Conservation (phyloP, 2,797 vertebrate genomes). For the Gephyroberyx darwinii region DNA sequence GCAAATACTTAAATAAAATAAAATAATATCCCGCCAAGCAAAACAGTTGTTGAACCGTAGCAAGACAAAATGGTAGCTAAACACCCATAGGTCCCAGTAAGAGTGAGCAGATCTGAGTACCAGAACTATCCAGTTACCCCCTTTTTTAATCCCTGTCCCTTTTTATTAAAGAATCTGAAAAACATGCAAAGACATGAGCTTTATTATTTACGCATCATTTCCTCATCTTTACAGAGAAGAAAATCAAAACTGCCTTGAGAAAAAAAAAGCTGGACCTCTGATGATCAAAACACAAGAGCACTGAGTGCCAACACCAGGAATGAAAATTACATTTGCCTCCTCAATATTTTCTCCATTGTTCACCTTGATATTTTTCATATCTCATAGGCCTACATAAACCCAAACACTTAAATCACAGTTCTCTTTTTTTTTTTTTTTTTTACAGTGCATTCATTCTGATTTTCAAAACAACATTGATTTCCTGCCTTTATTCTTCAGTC, state of each 20-base stretch:
- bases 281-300: background rate
- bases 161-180: too few relatives aligned
- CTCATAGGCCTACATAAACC: background rate
- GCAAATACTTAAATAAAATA: background rate
- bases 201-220: background rate
- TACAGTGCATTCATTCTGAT: background rate
- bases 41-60: too few relatives aligned
- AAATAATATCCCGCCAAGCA: too few relatives aligned
- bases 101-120: too few relatives aligned
- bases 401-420: background rate
- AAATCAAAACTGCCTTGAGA: background rate
- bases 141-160: too few relatives aligned
- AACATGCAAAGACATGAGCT: too few relatives aligned
- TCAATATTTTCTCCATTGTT: background rate
- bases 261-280: background rate
- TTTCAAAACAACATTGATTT: background rate
- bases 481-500: background rate
- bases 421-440: background rate
- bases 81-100: too few relatives aligned
- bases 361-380: background rate
- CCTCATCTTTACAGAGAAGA: background rate
- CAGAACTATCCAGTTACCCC: too few relatives aligned
- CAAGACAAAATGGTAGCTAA: background rate
- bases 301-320: background rate
- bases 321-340: constrained; percentile 1